These are phyloP conservation scores for Jaculus jaculus DNA, from an alignment of 2,113 vertebrate genomes.

Conservation along the genomic window DNA sequence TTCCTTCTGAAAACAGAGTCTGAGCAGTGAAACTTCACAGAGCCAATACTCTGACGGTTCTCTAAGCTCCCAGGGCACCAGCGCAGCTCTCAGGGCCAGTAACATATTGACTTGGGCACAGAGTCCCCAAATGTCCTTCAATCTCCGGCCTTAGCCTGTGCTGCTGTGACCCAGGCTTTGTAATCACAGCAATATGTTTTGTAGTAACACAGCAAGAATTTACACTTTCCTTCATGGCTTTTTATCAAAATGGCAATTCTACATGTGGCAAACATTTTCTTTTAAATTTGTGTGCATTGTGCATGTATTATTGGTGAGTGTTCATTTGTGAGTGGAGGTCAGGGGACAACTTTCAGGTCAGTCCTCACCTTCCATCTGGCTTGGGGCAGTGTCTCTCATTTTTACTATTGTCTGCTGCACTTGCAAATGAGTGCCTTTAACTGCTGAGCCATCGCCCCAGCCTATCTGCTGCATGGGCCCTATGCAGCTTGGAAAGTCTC, in stretches of 20 bases:
- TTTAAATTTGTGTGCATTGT: background rate
- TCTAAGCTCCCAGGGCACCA: background rate
- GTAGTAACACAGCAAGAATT: background rate
- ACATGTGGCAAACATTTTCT: background rate
- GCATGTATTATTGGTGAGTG: too few species aligned
- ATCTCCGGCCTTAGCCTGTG: background rate
- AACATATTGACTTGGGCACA: slow-evolving; percentile 16
- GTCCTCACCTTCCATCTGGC: too few species aligned
- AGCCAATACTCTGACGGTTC: background rate
- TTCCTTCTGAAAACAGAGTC: slow-evolving; percentile 78
- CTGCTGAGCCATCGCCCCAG: too few species aligned
- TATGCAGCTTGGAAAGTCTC: too few species aligned
- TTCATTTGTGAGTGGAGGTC: too few species aligned
- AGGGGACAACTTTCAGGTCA: too few species aligned
- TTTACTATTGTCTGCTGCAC: too few species aligned
- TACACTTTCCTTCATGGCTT: background rate
- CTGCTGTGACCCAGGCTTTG: background rate
- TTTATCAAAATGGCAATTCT: background rate
- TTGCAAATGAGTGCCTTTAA: too few species aligned
- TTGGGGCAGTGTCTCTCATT: too few species aligned
- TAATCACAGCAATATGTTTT: background rate
- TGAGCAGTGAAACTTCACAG: background rate
- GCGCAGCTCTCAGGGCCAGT: background rate
- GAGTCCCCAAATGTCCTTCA: background rate
- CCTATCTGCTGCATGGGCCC: too few species aligned